These are phyloP conservation scores for Pteropus alecto DNA, from an alignment of 2,113 vertebrate species.

Conservation along the genomic window DNA sequence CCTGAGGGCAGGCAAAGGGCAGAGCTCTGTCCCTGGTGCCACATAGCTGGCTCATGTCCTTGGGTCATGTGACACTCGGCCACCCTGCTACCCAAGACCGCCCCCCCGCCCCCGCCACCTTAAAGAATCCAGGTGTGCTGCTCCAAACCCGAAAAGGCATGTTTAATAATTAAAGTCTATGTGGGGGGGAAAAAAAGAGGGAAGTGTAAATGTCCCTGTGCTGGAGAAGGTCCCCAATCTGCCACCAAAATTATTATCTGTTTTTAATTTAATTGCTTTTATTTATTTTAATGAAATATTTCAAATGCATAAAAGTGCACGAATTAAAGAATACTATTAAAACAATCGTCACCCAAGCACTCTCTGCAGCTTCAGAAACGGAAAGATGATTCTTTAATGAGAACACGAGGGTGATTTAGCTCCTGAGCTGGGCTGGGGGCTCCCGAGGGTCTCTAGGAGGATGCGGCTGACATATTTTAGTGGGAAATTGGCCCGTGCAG, in stretches of 20 bases:
- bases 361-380: not conserved
- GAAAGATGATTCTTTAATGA: constrained; percentile 40
- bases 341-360: not conserved
- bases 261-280: constrained; percentile 35
- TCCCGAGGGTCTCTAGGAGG: not conserved
- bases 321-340: not conserved
- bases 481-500: not conserved
- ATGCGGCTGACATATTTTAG: not conserved
- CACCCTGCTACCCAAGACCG: not conserved
- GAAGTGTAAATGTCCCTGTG: not conserved
- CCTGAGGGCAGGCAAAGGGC: not conserved
- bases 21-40: not conserved
- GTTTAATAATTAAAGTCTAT: not conserved
- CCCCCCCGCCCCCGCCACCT: too few species aligned
- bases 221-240: not conserved
- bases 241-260: not conserved
- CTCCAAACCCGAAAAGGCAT: not conserved
- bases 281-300: constrained; percentile 50
- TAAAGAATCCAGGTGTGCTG: not conserved
- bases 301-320: not conserved
- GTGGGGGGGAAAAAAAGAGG: not conserved
- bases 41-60: not conserved
- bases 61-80: not conserved
- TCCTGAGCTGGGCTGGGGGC: not conserved
- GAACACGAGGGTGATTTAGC: not conserved